Conservation (phyloP, 2,888 invertebrate species). For the Dioctria rufipes region DNA sequence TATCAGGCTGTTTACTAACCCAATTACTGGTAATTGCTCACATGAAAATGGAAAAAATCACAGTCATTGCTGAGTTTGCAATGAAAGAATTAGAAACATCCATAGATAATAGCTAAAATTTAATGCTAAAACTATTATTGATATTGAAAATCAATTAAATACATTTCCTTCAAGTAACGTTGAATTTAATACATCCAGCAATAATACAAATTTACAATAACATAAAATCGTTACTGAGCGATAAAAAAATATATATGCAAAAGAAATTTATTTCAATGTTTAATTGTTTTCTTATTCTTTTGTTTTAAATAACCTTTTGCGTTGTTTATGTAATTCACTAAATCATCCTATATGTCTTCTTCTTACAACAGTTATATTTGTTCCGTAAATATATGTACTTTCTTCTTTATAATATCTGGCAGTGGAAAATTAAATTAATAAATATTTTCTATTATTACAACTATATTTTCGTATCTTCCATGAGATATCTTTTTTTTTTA, state of each 20-base stretch:
- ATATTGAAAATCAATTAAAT: not conserved
- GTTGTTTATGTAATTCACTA: not conserved
- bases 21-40: not conserved
- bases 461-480: conserved; percentile 42
- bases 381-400: conserved; percentile 38
- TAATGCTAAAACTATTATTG: too few species aligned
- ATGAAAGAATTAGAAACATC: too few species aligned
- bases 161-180: not conserved
- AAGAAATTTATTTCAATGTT: conserved; percentile 48
- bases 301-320: too few species aligned
- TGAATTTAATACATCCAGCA: not conserved
- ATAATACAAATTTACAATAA: conserved; percentile 31
- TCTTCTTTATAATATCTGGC: conserved; percentile 53
- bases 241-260: conserved; percentile 49
- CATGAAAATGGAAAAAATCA: conserved; percentile 6
- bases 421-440: conserved; percentile 57
- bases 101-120: too few species aligned
- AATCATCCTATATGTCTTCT: not conserved
- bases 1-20: too few species aligned
- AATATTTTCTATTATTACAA: conserved; percentile 47
- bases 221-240: not conserved
- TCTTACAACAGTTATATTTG: conserved; percentile 46
- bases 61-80: not conserved
- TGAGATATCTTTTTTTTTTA: conserved; percentile 17
- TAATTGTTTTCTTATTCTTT: not conserved